Percentiles rank a stretch among this genome's conserved stretches.
Conservation (phyloP, 2,888 invertebrate species). For the Gibbula magus region DNA sequence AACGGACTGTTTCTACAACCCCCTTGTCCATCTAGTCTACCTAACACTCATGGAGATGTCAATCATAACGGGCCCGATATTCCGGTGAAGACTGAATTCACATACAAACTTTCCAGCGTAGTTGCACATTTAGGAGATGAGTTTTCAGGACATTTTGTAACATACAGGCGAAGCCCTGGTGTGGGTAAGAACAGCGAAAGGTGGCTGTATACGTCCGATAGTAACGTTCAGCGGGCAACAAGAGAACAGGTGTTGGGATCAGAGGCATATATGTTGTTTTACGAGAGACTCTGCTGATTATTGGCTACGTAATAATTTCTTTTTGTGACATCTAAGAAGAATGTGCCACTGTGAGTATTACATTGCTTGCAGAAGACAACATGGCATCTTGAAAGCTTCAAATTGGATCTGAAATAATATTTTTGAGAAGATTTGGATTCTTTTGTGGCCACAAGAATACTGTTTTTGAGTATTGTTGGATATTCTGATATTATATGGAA, state of each 20-base stretch:
- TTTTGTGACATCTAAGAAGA: no score
- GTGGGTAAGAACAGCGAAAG: slow-evolving; percentile 75
- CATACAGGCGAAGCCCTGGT: slow-evolving; percentile 83
- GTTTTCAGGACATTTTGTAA: slow-evolving; percentile 94
- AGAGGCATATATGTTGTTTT: slow-evolving; percentile 94
- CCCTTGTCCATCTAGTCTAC: slow-evolving; percentile 34
- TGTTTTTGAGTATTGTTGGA: no score
- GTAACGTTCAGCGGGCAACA: slow-evolving; percentile 86
- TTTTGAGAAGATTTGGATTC: no score
- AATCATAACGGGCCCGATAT: slow-evolving; percentile 47
- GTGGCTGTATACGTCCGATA: slow-evolving; percentile 92
- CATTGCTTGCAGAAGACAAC: no score
- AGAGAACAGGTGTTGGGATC: slow-evolving; percentile 88
- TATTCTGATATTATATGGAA: no score
- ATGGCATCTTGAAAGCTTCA: no score
- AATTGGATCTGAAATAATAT: no score
- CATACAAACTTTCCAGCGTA: slow-evolving; percentile 88
- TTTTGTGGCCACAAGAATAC: no score
- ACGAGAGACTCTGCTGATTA: slow-evolving; percentile 79
- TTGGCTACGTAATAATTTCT: no score
- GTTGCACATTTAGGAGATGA: slow-evolving; percentile 94
- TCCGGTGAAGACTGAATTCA: slow-evolving; percentile 75
- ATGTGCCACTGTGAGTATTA: no score
- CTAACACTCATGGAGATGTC: slow-evolving; percentile 41
- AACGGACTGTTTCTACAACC: slow-evolving; percentile 60